Evolutionary conservation across 2,888 invertebrate species (phyloP), one percentile per base, ranked within the genome.

Genomic region (Watsonalla cultraria): DNA sequence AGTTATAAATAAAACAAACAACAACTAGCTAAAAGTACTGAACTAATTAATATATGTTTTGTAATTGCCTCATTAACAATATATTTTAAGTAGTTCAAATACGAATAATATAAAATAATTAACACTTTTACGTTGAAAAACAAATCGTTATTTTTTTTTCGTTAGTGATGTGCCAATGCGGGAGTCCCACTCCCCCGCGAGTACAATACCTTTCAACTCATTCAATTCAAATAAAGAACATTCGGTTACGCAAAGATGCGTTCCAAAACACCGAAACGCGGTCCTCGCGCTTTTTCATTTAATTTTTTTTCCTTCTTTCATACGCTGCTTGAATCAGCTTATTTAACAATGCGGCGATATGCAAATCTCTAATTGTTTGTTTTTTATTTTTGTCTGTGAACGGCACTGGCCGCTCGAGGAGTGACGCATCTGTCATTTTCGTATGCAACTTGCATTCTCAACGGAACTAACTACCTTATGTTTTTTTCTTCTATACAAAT

Each of bases 351-450:
- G 54, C 69, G 64, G 60, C 62, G 79, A 82, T 88, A 89, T 89
- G 89, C 89, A 89, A 87, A 89, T 88, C 70, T 78, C 75, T 86
- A 80, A 86, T 87, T 86, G 85, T 87, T 69, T 80, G 74, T 66
- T 59, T 63, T 64, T 61, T 68, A 73, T 66, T 72, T 66, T 68
- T 66, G 66, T 71, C 64, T 66, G 72, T 71, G 61, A 58, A 66
- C 62, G 61, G 62, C 67, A 72, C 66, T 70, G 68, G 62, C 70
- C 66, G 70, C 65, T 69, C 62, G 61, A 70, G 74, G 73, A 77
- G 78, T 86, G 86, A 83, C 74, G 83, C 90, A 89, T 90, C 90
- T 90, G 90, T 87, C 88, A 87, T 88, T 82, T 82, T 55, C 76
- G 78, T 82, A 80, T 83, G 84, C 77, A 75, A 75, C 77, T 79